Conservation (phyloP, 2,797 vertebrate genomes). For the Mormyrops attenuatus region DNA sequence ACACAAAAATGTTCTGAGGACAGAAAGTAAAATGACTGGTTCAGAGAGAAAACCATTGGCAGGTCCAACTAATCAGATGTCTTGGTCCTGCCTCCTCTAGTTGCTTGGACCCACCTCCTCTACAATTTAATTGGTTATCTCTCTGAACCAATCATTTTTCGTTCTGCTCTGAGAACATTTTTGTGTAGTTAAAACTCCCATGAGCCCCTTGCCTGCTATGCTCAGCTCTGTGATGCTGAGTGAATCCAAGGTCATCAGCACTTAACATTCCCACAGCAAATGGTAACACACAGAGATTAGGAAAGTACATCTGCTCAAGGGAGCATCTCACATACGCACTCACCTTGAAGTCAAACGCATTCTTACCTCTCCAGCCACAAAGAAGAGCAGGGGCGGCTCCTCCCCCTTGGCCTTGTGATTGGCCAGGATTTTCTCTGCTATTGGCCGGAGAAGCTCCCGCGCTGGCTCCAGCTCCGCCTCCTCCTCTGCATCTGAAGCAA, state of each 20-base stretch:
- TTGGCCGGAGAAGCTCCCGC: slow-evolving; percentile 92
- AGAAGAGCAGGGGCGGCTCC: slow-evolving; percentile 90
- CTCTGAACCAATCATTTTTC: background rate
- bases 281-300: background rate
- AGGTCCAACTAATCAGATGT: background rate
- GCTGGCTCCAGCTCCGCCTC: slow-evolving; percentile 91
- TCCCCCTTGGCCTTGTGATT: slow-evolving; percentile 98
- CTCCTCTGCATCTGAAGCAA: slow-evolving; percentile 82
- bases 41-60: background rate
- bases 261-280: background rate
- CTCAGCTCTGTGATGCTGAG: background rate
- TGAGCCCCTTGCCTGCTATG: background rate
- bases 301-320: background rate
- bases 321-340: background rate
- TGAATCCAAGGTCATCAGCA: background rate
- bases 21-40: background rate
- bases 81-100: background rate
- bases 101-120: background rate
- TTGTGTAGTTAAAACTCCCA: background rate
- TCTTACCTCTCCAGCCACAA: slow-evolving; percentile 93
- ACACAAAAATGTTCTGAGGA: background rate
- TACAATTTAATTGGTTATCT: background rate
- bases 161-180: background rate
- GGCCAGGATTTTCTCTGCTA: slow-evolving; percentile 92
- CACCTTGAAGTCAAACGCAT: background rate